Percentiles rank a stretch among this genome's conserved stretches.
phyloP scores from a whole-genome alignment of 2,113 vertebrate species.

The Todiramphus saurophagus region DNA sequence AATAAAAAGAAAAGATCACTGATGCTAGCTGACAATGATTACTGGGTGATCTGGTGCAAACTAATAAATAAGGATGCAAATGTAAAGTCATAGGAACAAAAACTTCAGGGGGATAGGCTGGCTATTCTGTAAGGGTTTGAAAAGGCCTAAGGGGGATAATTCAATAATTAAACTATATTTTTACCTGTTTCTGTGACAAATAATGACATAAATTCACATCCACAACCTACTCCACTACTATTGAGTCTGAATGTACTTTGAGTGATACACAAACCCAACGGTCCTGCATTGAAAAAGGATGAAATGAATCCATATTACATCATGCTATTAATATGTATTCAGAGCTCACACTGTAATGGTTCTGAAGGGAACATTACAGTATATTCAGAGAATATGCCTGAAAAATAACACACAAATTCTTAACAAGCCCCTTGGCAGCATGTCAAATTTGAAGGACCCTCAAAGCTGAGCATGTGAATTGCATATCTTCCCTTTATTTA shows the following conservation, averaged over 20 bases:
- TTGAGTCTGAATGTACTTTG: background rate
- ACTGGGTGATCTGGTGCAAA: background rate
- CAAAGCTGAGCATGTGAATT: background rate
- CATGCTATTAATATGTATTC: constrained; percentile 46
- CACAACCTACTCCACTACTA: background rate
- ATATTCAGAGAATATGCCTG: constrained; percentile 46
- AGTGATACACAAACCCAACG: constrained; percentile 30
- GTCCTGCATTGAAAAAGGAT: constrained; percentile 25
- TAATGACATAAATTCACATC: constrained; percentile 24
- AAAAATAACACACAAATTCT: constrained; percentile 54
- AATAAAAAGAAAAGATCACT: background rate
- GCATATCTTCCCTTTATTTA: background rate
- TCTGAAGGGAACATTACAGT: constrained; percentile 45
- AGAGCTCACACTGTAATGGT: constrained; percentile 31
- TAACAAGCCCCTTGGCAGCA: constrained; percentile 28
- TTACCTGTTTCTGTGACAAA: background rate
- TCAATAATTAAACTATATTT: background rate
- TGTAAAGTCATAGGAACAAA: background rate
- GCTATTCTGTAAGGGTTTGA: background rate
- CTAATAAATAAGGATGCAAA: background rate
- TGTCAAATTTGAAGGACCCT: constrained; percentile 40
- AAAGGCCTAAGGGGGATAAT: background rate
- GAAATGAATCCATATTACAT: constrained; percentile 17
- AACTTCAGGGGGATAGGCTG: background rate
- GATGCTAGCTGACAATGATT: background rate